Evolutionary conservation across 2,888 invertebrate genomes (phyloP).

Genomic region (Cheilosia soror): DNA sequence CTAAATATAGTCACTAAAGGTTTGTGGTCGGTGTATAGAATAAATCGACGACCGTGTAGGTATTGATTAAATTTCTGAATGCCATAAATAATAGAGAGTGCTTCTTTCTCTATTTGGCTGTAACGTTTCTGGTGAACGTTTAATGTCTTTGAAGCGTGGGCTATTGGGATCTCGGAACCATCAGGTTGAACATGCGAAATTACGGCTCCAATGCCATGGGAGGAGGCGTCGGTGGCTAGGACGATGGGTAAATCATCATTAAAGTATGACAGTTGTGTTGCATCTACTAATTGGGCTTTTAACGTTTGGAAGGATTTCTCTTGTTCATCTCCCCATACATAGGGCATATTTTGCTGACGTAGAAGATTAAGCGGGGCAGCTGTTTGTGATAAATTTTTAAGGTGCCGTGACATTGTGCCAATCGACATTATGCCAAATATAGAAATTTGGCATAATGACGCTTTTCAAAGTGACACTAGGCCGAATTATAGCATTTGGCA

Average conservation of each 20-base stretch:
- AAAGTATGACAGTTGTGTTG: neutral
- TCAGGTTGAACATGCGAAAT: no score
- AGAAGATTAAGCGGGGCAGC: conserved; percentile 72
- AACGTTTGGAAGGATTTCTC: neutral
- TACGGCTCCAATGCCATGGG: no score
- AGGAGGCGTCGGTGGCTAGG: no score
- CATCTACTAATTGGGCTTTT: neutral
- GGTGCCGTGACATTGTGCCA: no score
- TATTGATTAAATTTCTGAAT: conserved; percentile 36
- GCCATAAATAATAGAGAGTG: conserved; percentile 45
- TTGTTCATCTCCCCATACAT: neutral
- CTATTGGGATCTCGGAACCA: neutral
- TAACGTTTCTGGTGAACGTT: conserved; percentile 30
- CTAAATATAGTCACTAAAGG: conserved; percentile 1
- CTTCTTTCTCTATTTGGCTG: conserved; percentile 52
- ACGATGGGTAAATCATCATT: neutral
- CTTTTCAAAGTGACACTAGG: no score
- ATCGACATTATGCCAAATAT: no score
- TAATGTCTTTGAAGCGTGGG: conserved; percentile 40
- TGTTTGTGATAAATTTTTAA: conserved; percentile 61
- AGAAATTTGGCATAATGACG: no score
- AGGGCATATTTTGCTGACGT: neutral
- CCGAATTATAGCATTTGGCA: no score
- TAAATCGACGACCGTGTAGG: conserved; percentile 31
- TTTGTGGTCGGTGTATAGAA: conserved; percentile 44